Conservation (phyloP, 2,113 vertebrate species). For the Nestor notabilis region DNA sequence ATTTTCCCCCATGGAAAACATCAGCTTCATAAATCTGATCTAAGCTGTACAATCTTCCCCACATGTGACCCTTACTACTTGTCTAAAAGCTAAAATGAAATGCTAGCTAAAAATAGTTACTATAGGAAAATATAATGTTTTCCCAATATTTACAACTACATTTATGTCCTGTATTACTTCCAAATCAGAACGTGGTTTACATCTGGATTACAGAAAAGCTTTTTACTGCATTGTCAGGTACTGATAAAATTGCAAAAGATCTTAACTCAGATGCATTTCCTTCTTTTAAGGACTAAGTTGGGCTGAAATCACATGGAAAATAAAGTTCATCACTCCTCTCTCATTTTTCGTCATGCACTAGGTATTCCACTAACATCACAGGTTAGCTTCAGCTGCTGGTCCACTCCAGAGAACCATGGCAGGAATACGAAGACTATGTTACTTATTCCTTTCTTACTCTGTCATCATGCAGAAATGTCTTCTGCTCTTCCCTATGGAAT, state of each 20-base stretch:
- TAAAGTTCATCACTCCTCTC: neutral
- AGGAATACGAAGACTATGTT: neutral
- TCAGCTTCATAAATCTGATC: slow-evolving; percentile 15
- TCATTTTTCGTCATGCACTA: neutral
- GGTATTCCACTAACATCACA: neutral
- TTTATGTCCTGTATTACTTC: neutral
- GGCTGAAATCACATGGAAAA: neutral
- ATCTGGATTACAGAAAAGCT: neutral
- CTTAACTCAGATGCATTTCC: neutral
- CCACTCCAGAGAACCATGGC: neutral
- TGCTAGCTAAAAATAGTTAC: slow-evolving; percentile 2
- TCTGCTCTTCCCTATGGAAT: neutral
- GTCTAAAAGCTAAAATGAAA: slow-evolving; percentile 17
- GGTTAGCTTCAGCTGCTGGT: neutral
- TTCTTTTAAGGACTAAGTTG: neutral
- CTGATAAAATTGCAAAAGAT: neutral
- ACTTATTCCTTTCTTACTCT: neutral
- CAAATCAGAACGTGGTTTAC: neutral
- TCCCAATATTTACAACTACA: neutral
- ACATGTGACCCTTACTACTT: neutral
- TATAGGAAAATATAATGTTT: neutral
- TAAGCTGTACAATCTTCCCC: neutral
- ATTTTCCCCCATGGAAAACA: neutral
- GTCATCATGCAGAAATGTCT: neutral
- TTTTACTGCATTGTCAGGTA: neutral